Percentiles rank a stretch among this genome's conserved stretches.
Evolutionary conservation across 2,888 invertebrate genomes (phyloP).

Genomic region (Metallyticus violacea): DNA sequence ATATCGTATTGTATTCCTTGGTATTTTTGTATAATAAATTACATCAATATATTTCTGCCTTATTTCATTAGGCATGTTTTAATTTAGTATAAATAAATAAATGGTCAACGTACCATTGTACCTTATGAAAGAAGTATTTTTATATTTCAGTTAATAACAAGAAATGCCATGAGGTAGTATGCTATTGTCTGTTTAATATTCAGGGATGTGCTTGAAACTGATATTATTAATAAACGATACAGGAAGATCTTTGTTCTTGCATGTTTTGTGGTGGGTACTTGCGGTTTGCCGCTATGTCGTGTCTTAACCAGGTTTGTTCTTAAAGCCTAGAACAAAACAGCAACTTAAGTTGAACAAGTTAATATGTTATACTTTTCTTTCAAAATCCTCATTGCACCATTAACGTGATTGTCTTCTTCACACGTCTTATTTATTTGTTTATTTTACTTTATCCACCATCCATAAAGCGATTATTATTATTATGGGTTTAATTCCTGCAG

Average conservation of each 20-base stretch:
- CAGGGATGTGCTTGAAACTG: neutral
- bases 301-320: too few species aligned
- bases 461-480: too few species aligned
- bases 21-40: too few species aligned
- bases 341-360: neutral
- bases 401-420: too few species aligned
- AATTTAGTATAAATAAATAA: too few species aligned
- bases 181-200: neutral
- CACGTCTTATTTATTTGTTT: too few species aligned
- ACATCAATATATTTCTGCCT: too few species aligned
- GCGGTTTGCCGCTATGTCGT: neutral
- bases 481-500: too few species aligned
- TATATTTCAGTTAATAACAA: neutral
- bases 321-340: neutral
- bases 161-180: neutral
- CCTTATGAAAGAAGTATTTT: neutral
- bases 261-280: neutral
- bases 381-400: neutral
- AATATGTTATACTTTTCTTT: neutral
- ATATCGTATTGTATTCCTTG: too few species aligned
- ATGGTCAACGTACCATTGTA: neutral
- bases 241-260: neutral
- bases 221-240: neutral
- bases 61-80: too few species aligned
- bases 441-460: too few species aligned